Evolutionary conservation across 2,797 vertebrate genomes (phyloP), one percentile per base, ranked within the genome.

Genomic region (Chelon labrosus): DNA sequence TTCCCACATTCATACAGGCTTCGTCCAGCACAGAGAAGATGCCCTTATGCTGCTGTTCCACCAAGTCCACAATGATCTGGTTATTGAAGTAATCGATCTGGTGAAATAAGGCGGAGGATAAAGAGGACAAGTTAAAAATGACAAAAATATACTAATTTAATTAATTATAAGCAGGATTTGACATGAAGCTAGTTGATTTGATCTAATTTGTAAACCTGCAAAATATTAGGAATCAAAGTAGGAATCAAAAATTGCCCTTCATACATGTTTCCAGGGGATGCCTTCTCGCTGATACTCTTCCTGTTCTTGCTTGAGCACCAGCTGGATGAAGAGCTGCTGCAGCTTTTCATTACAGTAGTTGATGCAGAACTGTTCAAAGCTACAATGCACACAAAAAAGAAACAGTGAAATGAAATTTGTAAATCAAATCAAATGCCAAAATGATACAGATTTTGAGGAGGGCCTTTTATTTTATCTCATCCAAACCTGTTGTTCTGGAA

Each of bases 1-100:
- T 99, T 22, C 98, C 98, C 3, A 99, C 98, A 0, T 99, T 99
- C 96, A 99, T 97, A 65, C 98, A 99, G 51, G 98, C 98, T 3
- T 99, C 98, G 0, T 99, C 98, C 78, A 99, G 92, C 70, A 98
- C 95, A 0, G 98, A 93, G 31, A 99, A 97, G 87, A 99, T 99
- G 37, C 98, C 98, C 41, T 97, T 98, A 83, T 99, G 98, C 89
- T 99, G 98, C 90, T 97, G 98, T 85, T 99, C 98, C 82, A 99
- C 98, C 55, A 99, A 90, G 80, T 99, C 98, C 19, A 99, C 97
- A 0, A 99, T 99, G 83, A 99, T 96, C 94, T 99, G 98, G 72
- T 99, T 99, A 89, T 99, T 99, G 88, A 99, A 99, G 91, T 98
- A 99, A 90, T 99, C 98, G 0, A 99, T 99, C 98, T 99, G 80